A percentile compares a stretch with the other conserved stretches of the same genome.
Evolutionary conservation across 1,140 invertebrate genomes (phyloP).

Genomic region (Zaprionus taronus): DNA sequence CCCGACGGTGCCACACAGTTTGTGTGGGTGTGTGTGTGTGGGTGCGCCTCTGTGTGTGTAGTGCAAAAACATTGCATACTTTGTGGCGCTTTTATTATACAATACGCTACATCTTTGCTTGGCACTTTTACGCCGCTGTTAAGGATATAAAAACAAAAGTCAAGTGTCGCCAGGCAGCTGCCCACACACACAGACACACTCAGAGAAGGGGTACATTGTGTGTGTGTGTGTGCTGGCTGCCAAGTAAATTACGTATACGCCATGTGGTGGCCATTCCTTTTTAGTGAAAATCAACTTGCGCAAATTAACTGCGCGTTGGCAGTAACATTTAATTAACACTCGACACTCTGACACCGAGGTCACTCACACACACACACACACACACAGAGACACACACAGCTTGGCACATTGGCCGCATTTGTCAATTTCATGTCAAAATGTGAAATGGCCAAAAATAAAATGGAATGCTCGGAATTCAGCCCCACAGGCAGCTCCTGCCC

Average conservation of each 20-base stretch:
- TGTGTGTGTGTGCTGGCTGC: conserved; percentile 28
- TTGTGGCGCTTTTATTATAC: conserved; percentile 76
- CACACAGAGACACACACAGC: conserved; percentile 19
- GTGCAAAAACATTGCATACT: conserved; percentile 64
- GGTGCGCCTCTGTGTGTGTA: conserved; percentile 14
- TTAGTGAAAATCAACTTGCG: conserved; percentile 49
- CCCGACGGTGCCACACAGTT: no score
- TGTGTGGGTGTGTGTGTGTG: conserved; percentile 16
- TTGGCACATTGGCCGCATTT: conserved; percentile 52
- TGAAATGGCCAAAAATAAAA: conserved; percentile 48
- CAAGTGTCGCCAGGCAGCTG: conserved; percentile 67
- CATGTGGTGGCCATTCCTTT: conserved; percentile 47
- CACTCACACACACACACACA: conserved; percentile 30
- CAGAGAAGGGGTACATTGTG: neutral
- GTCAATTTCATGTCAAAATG: conserved; percentile 72
- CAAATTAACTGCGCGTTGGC: conserved; percentile 63
- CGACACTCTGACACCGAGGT: conserved; percentile 39
- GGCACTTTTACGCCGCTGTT: conserved; percentile 71
- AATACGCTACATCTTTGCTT: conserved; percentile 68
- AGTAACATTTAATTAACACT: conserved; percentile 73
- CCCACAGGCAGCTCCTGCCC: conserved; percentile 3
- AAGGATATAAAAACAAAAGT: conserved; percentile 77
- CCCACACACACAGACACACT: conserved; percentile 12
- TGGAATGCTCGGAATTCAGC: conserved; percentile 55
- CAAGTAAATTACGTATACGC: conserved; percentile 80